Evolutionary conservation across 2,888 invertebrate genomes (phyloP), one percentile per base, ranked within the genome.

Genomic region (Orthonychiurus folsomi): DNA sequence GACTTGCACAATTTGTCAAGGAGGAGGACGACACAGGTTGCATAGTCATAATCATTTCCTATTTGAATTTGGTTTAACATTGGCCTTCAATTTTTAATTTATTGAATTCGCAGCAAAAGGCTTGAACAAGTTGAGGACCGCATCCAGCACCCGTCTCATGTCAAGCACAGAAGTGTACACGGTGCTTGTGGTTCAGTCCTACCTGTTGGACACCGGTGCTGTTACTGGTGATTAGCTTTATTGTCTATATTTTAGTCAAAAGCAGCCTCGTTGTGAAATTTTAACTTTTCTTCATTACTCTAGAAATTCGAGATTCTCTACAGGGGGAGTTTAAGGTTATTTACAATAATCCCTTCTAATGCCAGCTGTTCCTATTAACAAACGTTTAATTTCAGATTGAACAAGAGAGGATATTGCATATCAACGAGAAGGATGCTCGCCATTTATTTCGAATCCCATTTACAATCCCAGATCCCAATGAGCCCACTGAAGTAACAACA

Each of bases 201-300:
- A 67, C 28, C 61, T 72, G n/a, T 56, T 72, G 28, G 72, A 72
- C 56, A 72, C 72, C n/a, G 72, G 72, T 25, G 72, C 68, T 24
- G 69, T 72, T 0, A 72, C 72, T 9, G 37, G 37, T 37, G 15
- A 37, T 5, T n/a, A n/a, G n/a, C n/a, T n/a, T n/a, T n/a, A n/a
- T n/a, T n/a, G n/a, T n/a, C n/a, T n/a, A n/a, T n/a, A n/a, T n/a
- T n/a, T n/a, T n/a, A n/a, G n/a, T n/a, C n/a, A n/a, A n/a, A n/a
- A n/a, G n/a, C n/a, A n/a, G n/a, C n/a, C n/a, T n/a, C n/a, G n/a
- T n/a, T n/a, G n/a, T n/a, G n/a, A n/a, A n/a, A n/a, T n/a, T n/a
- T n/a, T n/a, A n/a, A n/a, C n/a, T n/a, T n/a, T n/a, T n/a, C n/a
- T n/a, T n/a, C n/a, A n/a, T n/a, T n/a, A n/a, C 15, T 37, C 15